Evolutionary conservation across 2,797 vertebrate genomes (phyloP).

Genomic region (Rhabdomys pumilio): DNA sequence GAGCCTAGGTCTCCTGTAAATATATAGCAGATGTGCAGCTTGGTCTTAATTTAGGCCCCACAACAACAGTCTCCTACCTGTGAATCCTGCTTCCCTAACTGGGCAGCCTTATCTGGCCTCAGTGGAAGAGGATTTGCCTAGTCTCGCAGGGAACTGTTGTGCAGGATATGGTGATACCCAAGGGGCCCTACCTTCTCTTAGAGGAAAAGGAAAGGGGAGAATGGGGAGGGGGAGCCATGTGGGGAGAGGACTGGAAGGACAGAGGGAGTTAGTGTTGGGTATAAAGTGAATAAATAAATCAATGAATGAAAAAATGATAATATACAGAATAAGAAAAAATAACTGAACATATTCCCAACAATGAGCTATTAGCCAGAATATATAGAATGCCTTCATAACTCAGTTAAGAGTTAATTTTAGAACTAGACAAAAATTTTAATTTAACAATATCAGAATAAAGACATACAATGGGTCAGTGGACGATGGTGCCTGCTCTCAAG

Average conservation of each 20-base stretch:
- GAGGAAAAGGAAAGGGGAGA: too few species aligned
- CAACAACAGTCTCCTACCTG: background rate
- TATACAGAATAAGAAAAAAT: background rate
- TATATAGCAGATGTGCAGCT: background rate
- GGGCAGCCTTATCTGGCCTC: too few species aligned
- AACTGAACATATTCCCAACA: conserved; percentile 36
- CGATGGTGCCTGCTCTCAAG: background rate
- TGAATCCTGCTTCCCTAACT: too few species aligned
- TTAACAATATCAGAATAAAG: background rate
- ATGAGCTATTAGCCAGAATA: background rate
- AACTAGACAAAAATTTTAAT: conserved; percentile 31
- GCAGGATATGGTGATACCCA: too few species aligned
- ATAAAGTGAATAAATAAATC: too few species aligned
- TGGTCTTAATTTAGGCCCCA: background rate
- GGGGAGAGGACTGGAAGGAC: too few species aligned
- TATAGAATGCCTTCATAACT: conserved; percentile 45
- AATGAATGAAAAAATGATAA: background rate
- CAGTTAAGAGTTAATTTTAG: conserved; percentile 62
- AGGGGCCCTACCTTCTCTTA: too few species aligned
- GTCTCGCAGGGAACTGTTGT: too few species aligned
- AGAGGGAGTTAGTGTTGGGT: too few species aligned
- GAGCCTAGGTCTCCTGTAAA: background rate
- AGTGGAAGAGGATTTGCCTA: too few species aligned
- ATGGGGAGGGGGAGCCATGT: too few species aligned
- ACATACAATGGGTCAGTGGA: background rate